Conservation (phyloP, 2,113 vertebrate species). For the Gila orcuttii region DNA sequence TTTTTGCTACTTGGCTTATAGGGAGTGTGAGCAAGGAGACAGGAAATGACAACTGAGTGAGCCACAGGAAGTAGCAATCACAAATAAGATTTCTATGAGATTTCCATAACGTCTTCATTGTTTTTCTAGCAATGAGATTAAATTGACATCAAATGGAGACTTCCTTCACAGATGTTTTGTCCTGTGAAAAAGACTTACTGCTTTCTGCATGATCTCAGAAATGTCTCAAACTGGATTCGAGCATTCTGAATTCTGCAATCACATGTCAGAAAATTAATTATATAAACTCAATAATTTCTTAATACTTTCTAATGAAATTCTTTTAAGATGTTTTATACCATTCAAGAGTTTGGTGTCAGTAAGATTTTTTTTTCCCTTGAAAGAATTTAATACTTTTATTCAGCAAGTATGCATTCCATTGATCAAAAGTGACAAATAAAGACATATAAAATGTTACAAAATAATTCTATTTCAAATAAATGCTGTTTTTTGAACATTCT, state of each 20-base stretch:
- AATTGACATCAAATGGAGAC: neutral
- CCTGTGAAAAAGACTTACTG: neutral
- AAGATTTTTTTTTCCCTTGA: no score
- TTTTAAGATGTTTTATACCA: no score
- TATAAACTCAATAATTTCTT: no score
- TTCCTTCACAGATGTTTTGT: neutral
- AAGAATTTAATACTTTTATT: no score
- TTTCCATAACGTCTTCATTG: conserved; percentile 6
- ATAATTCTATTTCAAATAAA: no score
- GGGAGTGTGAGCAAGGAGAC: neutral
- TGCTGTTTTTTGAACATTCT: no score
- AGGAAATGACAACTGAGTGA: neutral
- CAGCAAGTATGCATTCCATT: no score
- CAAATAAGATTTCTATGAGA: conserved; percentile 45
- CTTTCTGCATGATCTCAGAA: neutral
- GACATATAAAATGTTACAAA: no score
- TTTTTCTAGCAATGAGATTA: conserved; percentile 11
- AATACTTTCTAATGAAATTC: no score
- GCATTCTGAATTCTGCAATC: neutral
- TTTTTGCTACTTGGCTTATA: conserved; percentile 34
- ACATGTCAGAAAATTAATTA: neutral
- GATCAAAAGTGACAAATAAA: no score
- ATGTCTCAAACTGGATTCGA: neutral
- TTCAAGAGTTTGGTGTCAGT: no score
- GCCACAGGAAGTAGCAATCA: conserved; percentile 54